Conservation (phyloP, 2,797 vertebrate species). For the Margarornis squamiger region DNA sequence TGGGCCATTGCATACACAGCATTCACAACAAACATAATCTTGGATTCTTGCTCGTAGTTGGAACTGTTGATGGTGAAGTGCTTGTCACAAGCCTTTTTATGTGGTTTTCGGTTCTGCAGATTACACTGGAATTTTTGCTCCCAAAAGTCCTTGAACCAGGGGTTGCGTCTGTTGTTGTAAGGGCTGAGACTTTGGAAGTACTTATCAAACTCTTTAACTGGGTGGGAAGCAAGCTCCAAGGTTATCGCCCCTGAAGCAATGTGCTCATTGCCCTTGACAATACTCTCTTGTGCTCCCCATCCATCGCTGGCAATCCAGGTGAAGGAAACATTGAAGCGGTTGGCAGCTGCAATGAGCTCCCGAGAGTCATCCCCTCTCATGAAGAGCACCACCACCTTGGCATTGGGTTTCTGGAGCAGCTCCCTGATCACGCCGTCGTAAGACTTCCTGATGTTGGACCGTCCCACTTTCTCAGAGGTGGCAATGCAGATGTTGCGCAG, state of each 20-base stretch:
- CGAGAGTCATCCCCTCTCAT: constrained; percentile 93
- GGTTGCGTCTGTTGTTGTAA: constrained; percentile 89
- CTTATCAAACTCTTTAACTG: constrained; percentile 88
- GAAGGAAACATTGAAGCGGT: constrained; percentile 91
- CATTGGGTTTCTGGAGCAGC: constrained; percentile 93
- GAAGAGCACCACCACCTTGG: constrained; percentile 95
- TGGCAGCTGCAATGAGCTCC: constrained; percentile 92
- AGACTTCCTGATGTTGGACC: constrained; percentile 93
- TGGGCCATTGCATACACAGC: constrained; percentile 98
- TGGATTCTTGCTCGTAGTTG: constrained; percentile 96
- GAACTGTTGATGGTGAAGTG: constrained; percentile 86
- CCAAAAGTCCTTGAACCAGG: constrained; percentile 98
- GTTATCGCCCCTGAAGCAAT: constrained; percentile 94
- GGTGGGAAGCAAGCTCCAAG: constrained; percentile 92
- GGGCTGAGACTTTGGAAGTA: constrained; percentile 93
- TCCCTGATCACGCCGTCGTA: constrained; percentile 93
- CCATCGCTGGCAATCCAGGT: constrained; percentile 98
- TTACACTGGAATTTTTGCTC: constrained; percentile 97
- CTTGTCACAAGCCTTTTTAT: constrained; percentile 82
- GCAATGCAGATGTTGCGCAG: constrained; percentile 97
- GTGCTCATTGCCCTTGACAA: constrained; percentile 94
- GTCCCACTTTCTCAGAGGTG: constrained; percentile 94
- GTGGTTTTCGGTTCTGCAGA: constrained; percentile 77
- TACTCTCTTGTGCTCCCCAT: constrained; percentile 97
- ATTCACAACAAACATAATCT: constrained; percentile 99